phyloP scores from a whole-genome alignment of 2,888 invertebrate species.

The Zygogramma bicolorata region DNA sequence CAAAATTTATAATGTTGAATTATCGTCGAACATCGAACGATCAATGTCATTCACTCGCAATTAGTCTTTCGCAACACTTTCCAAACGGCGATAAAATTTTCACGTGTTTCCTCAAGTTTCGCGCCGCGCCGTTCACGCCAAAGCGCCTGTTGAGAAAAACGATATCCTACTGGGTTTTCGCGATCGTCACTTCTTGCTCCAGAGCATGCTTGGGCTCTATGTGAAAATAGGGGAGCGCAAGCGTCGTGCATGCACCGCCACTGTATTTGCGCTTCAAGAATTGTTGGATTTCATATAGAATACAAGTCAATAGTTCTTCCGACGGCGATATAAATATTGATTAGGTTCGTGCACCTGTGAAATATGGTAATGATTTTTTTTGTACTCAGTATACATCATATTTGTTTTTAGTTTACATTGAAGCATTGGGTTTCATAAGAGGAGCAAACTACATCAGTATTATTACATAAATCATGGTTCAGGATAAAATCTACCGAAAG shows the following conservation, averaged over 20 bases:
- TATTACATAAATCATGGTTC: too few species aligned
- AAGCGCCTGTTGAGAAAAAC: conserved; percentile 39
- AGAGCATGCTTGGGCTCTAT: conserved; percentile 34
- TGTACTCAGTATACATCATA: background rate
- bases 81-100: conserved; percentile 7
- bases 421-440: too few species aligned
- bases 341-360: background rate
- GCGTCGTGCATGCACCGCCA: conserved; percentile 19
- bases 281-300: background rate
- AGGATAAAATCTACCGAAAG: too few species aligned
- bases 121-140: conserved; percentile 20
- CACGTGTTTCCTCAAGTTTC: conserved; percentile 33
- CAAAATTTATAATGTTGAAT: background rate
- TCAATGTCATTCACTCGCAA: background rate
- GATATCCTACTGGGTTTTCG: conserved; percentile 41
- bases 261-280: conserved; percentile 23
- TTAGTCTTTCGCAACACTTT: background rate
- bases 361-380: background rate
- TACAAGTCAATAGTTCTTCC: background rate
- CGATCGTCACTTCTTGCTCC: conserved; percentile 31
- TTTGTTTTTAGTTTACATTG: background rate
- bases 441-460: too few species aligned
- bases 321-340: background rate
- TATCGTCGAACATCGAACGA: background rate
- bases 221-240: conserved; percentile 30